Evolutionary conservation across 2,113 vertebrate genomes (phyloP), one percentile per base, ranked within the genome.

Genomic region (Psilopogon haemacephalus): DNA sequence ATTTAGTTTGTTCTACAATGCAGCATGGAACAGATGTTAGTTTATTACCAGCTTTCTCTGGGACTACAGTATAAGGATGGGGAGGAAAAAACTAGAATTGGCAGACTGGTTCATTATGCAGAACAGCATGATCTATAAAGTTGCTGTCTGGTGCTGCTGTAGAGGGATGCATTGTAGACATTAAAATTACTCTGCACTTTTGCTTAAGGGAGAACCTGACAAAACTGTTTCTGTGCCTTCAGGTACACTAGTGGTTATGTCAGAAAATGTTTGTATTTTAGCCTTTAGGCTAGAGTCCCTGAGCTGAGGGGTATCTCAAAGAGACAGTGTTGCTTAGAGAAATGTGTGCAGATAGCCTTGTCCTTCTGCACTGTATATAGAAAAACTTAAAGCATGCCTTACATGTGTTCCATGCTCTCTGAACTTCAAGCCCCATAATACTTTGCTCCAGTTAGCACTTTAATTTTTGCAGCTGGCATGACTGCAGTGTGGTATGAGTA

Each of bases 31-130:
- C 88, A 95, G 88, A 55, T 95, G 85, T 91, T 67, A 55, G 64
- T 83, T 94, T 86, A 88, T 90, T 88, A 71, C 42, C 10, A 40
- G 6, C n/a, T 81, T 88, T 93, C 62, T 84, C 6, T 78, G 73
- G 48, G 54, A 78, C 72, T 86, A 56, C 44, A 37, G 13, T 64
- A 30, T 52, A 55, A 60, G 42, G 42, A 48, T 52, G 35, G 30
- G 27, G 48, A 69, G 59, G 59, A 60, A 74, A 35, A 74, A 75
- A 13, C 35, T 80, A 28, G 35, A 93, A 48, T 28, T 71, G 30
- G 27, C 54, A 92, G 75, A 54, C 48, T 69, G 48, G 27, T 75
- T 91, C 80, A 93, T 94, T 94, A 65, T 37, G 50, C 52, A 81
- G 52, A 94, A 72, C 62, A 82, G 58, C 35, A n/a, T 23, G 54